A percentile compares a stretch with the other conserved stretches of the same genome.
These are phyloP conservation scores for Paramuricea clavata DNA, from an alignment of 92 coral and sea anemone genomes.

Conservation along the genomic window DNA sequence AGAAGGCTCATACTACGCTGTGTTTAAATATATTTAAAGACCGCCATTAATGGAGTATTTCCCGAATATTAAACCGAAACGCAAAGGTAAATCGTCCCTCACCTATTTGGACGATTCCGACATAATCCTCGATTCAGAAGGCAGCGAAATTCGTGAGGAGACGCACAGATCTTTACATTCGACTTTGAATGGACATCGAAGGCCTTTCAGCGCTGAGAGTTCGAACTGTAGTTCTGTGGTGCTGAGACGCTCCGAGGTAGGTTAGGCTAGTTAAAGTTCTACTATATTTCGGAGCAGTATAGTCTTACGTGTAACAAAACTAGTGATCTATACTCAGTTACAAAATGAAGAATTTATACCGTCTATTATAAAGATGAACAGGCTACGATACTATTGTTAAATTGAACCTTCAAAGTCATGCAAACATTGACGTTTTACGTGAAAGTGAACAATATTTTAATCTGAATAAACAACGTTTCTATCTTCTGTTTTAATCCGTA, in stretches of 20 bases:
- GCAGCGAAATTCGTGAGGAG: constrained; percentile 9
- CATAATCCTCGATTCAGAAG: constrained; percentile 8
- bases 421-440: too few relatives aligned
- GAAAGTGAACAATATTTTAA: too few relatives aligned
- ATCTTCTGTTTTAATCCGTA: too few relatives aligned
- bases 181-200: constrained; percentile 80
- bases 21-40: not conserved
- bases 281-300: not conserved
- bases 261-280: not conserved
- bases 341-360: too few relatives aligned
- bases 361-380: too few relatives aligned
- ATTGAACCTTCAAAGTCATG: too few relatives aligned
- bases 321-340: too few relatives aligned
- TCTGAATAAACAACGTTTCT: not conserved
- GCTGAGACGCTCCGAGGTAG: constrained; percentile 89
- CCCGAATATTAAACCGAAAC: constrained; percentile 29
- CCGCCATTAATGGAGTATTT: constrained; percentile 25
- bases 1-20: not conserved
- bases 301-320: too few relatives aligned
- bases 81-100: constrained; percentile 56
- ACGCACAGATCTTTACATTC: constrained; percentile 83
- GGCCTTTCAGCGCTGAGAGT: constrained; percentile 85
- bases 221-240: constrained; percentile 89
- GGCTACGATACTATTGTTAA: too few relatives aligned
- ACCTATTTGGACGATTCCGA: constrained; percentile 82